Base-by-base conservation (phyloP, 2,797 vertebrate genomes). In the Pseudomugil gertrudae region DNA sequence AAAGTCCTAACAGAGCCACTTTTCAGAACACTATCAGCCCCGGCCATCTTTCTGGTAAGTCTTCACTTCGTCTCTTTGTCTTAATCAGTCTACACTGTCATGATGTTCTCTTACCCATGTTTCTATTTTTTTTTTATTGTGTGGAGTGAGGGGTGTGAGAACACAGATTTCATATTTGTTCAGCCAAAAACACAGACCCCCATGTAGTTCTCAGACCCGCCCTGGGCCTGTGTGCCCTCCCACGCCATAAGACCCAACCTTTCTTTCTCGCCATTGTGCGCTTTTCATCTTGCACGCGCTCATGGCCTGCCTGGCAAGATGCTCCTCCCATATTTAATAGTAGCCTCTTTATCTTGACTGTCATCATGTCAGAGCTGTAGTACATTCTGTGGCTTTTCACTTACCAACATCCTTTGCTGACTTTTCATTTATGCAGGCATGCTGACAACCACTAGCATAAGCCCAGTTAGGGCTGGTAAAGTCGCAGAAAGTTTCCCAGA, bases 321-420 rank as follows among this genome's bases (percentile, higher is more conserved):
- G 72, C 64, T 74, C 79, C 84, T 81, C 85, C 87, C 76, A 80
- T 60, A 83, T 91, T 90, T 84, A 80, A 90, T 84, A 87, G 85
- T 75, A 74, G 67, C 69, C 76, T 89, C 90, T 93, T 92, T 90
- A 92, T 93, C 90, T 92, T 92, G 77, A 89, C 89, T 90, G 87
- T 94, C 92, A 93, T 93, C 88, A 53, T 80, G 69, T 81, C 76
- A 79, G 84, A 79, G 80, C 78, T 78, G 63, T 53, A 84, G 63
- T 78, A 73, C 69, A 84, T 84, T 86, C 74, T 54, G 64, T 68
- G 72, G 84, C 79, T 80, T 84, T 78, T 84, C 72, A 63, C 57
- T 69, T 36, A 72, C 77, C 63, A 26, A 68, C 50, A 78, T 80
- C 76, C 38, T 76, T 57, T 76, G 78, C 76, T 62, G 35, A 78